Conservation (phyloP, 2,888 invertebrate genomes). For the Tetragonula carbonaria region DNA sequence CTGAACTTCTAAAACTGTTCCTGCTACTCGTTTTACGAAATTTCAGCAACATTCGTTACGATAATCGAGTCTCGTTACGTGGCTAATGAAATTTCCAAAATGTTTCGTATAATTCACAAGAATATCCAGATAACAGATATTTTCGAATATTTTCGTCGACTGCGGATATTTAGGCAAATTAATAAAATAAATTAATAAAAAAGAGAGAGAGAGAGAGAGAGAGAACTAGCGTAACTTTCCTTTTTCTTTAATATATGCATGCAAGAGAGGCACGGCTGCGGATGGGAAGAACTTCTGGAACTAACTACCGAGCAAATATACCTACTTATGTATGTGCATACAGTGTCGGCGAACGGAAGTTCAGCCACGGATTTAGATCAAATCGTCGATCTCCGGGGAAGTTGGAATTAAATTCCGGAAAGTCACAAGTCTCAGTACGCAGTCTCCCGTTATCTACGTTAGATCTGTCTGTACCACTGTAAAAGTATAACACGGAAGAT, state of each 20-base stretch:
- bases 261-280: not conserved
- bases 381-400: constrained; percentile 34
- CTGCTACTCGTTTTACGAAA: not conserved
- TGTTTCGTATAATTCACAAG: not conserved
- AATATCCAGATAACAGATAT: not conserved
- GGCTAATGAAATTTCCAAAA: not conserved
- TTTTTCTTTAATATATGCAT: not conserved
- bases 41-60: not conserved
- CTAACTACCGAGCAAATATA: constrained; percentile 16
- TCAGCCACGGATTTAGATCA: constrained; percentile 37
- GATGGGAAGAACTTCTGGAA: constrained; percentile 9
- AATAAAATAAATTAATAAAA: too few species aligned
- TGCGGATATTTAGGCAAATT: not conserved
- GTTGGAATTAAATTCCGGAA: constrained; percentile 44
- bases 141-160: not conserved
- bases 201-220: too few species aligned
- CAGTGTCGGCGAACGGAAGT: constrained; percentile 6
- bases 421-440: constrained; percentile 23
- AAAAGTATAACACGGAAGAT: constrained; percentile 8
- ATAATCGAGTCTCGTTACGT: not conserved
- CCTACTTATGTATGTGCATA: constrained; percentile 21
- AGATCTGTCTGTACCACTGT: constrained; percentile 10
- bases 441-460: constrained; percentile 5
- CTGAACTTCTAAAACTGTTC: too few species aligned
- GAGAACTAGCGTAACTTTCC: not conserved